A percentile compares a stretch with the other conserved stretches of the same genome.
Conservation (phyloP, 2,113 vertebrate species). For the Atrichornis clamosus region DNA sequence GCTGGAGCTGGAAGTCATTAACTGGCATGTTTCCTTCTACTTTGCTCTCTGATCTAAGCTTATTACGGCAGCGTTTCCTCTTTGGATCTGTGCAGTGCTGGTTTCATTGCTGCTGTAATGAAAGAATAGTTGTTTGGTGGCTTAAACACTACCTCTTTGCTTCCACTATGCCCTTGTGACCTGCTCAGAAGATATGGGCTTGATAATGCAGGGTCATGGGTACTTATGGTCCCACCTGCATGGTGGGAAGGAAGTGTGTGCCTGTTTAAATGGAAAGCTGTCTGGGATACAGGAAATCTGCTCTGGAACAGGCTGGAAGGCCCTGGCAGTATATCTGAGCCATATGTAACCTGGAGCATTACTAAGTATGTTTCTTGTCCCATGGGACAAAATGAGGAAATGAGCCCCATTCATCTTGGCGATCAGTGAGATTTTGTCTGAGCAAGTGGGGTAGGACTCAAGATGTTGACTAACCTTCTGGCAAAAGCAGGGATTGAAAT, state of each 20-base stretch:
- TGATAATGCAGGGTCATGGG: not conserved
- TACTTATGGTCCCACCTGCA: not conserved
- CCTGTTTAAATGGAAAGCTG: slow-evolving; percentile 9
- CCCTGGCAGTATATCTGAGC: not conserved
- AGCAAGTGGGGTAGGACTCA: not conserved
- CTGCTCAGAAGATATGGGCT: not conserved
- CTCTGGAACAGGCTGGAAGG: slow-evolving; percentile 1
- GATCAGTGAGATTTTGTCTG: not conserved
- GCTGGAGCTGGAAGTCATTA: slow-evolving; percentile 36
- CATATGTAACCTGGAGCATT: not conserved
- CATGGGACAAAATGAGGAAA: slow-evolving; percentile 28
- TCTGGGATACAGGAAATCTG: slow-evolving; percentile 38
- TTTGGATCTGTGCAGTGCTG: not conserved
- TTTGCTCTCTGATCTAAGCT: slow-evolving; percentile 32
- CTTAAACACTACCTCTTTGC: not conserved
- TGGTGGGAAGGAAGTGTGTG: not conserved
- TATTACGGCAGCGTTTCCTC: slow-evolving; percentile 23
- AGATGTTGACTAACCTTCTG: not conserved
- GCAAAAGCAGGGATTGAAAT: not conserved
- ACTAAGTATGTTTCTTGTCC: not conserved
- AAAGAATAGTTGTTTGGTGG: not conserved
- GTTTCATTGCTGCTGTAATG: not conserved
- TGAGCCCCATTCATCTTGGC: slow-evolving; percentile 4
- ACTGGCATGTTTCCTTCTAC: not conserved
- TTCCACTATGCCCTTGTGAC: not conserved